Evolutionary conservation across 2,888 invertebrate genomes (phyloP), one percentile per base, ranked within the genome.

Genomic region (Calameuta pallipes): DNA sequence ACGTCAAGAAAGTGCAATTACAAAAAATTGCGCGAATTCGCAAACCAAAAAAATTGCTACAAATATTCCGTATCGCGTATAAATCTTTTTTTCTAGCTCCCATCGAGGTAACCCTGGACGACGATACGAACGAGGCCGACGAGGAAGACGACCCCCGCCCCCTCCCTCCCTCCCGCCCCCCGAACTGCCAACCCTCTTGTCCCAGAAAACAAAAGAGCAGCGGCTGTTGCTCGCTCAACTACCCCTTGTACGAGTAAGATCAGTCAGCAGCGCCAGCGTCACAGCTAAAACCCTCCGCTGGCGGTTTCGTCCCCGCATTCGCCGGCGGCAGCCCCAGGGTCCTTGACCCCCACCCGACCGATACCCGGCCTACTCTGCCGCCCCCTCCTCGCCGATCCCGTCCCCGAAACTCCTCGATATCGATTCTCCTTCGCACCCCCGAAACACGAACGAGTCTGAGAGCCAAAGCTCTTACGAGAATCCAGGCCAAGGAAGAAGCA

Each of bases 121-220:
- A 56, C 56, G 56, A 56, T 23, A 23, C 23, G 23, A 23, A 23
- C 56, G 56, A 41, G 15, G 41, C 41, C 41, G 41, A 56, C 56
- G 56, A 56, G 9, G 23, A 56, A 9, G 56, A 56, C 86, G 84
- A 83, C 85, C 84, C 83, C 33, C 84, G 84, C 87, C 33, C 84
- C 85, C 87, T 0, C 4, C 0, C 30, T 6, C 3, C 15, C 35
- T 84, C 83, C 85, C 84, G 4, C 34, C 34, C 84, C 85, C 88
- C 0, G 4, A 4, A 11, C 23, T 6, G 3, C 23, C 15, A 41
- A 6, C 70, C 33, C 31, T 86, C 88, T 87, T 86, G 86, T 88
- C 83, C 81, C 84, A 82, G 83, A 87, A 87, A 88, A 89, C 89
- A 89, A 89, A 89, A 89, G 89, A 87, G 84, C 87, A 88, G 81